Evolutionary conservation across 2,797 vertebrate species (phyloP), one percentile per base, ranked within the genome.

Genomic region (Rallus crepitans): DNA sequence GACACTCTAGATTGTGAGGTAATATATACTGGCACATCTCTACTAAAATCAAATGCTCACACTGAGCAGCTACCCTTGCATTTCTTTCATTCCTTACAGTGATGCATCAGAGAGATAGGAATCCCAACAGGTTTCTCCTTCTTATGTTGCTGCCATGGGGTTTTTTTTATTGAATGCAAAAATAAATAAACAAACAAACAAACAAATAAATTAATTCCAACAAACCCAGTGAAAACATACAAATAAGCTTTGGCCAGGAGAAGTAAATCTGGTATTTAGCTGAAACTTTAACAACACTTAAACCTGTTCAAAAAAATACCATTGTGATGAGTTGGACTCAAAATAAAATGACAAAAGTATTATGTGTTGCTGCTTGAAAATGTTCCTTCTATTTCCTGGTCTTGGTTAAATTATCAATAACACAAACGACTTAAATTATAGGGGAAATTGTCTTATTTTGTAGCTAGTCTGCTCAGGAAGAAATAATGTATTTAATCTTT

Each of bases 401-500:
- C 24, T 61, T 96, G 30, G 50, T 72, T 60, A 82, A 88, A 63
- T 82, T 77, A 87, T 48, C 42, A 66, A 14, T 56, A 75, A 85
- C 63, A 73, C 24, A 80, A 95, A 79, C 24, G 57, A 65, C 40
- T 65, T 59, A 56, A 83, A 37, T 73, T 52, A 65, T 11, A 12
- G 30, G 27, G 27, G n/a, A 81, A 55, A 65, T 76, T 68, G 42
- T 72, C 24, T 19, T 52, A 24, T 89, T 93, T 79, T 53, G 72
- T 87, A 65, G 42, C 15, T 63, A 69, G 12, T 33, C 30, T 86
- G 40, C 63, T 93, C 52, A 82, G 39, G 59, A 77, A 68, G 75
- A 89, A 87, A 57, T 60, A 89, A 78, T 80, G 40, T 57, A 66
- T 95, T 87, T 95, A 79, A 87, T 78, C 55, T 90, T 72, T 87